phyloP scores from a whole-genome alignment of 2,113 vertebrate species.

The Numida meleagris region DNA sequence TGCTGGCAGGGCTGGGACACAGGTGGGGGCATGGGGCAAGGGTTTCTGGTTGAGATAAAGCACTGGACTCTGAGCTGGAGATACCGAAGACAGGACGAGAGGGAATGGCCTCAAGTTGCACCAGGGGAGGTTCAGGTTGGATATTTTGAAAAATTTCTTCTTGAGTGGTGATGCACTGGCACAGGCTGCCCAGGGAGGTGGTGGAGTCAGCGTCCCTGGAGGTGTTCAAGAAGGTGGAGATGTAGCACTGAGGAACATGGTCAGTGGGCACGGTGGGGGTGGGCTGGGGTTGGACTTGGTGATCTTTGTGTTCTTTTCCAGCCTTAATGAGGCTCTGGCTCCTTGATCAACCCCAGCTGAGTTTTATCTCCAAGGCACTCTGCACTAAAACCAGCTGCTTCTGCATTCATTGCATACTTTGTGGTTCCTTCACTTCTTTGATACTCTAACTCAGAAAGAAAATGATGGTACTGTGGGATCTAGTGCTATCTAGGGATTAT shows the following conservation, averaged over 20 bases:
- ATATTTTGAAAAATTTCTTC: too few relatives aligned
- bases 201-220: too few relatives aligned
- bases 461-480: not conserved
- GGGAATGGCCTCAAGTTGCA: too few relatives aligned
- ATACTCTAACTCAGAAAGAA: not conserved
- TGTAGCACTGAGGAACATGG: too few relatives aligned
- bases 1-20: not conserved
- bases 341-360: not conserved
- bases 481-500: not conserved
- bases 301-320: too few relatives aligned
- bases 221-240: too few relatives aligned
- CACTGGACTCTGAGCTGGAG: not conserved
- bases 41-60: not conserved
- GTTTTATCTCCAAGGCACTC: not conserved
- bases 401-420: not conserved
- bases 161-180: too few relatives aligned
- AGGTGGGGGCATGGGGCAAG: rapidly evolving
- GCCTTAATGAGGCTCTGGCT: too few relatives aligned
- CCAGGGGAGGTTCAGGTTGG: too few relatives aligned
- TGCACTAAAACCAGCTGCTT: not conserved
- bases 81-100: not conserved
- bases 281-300: too few relatives aligned
- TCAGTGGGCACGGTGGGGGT: too few relatives aligned
- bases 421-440: not conserved
- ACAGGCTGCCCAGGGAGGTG: too few relatives aligned